These are phyloP conservation scores for Lasius platythorax DNA, from an alignment of 2,888 invertebrate genomes.

Conservation along the genomic window DNA sequence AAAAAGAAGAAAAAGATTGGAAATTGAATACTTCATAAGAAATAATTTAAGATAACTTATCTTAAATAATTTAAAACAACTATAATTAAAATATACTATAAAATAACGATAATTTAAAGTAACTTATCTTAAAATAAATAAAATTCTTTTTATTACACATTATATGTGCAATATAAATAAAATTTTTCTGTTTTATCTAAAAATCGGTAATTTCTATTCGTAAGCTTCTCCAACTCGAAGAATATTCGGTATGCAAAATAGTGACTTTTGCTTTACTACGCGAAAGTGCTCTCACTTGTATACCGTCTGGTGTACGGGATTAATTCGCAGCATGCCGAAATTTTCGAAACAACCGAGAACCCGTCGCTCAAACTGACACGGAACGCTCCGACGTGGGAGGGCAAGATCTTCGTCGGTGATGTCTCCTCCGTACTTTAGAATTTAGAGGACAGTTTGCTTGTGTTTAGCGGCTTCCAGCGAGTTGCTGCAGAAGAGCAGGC, in stretches of 20 bases:
- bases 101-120: not conserved
- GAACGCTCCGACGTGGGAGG: constrained; percentile 2
- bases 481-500: constrained; percentile 50
- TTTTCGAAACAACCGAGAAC: constrained; percentile 42
- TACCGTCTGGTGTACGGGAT: constrained; percentile 30
- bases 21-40: not conserved
- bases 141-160: not conserved
- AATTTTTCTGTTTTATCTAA: not conserved
- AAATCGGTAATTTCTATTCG: not conserved
- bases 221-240: not conserved
- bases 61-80: too few species aligned
- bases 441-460: constrained; percentile 62
- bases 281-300: constrained; percentile 48
- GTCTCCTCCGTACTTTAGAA: constrained; percentile 49
- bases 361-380: constrained; percentile 40
- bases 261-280: constrained; percentile 33
- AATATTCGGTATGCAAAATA: constrained; percentile 36
- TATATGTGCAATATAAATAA: not conserved
- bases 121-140: not conserved
- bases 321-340: constrained; percentile 47
- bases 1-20: not conserved
- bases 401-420: constrained; percentile 43
- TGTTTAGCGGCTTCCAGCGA: constrained; percentile 62
- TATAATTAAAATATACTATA: too few species aligned
- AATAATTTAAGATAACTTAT: not conserved